These are phyloP conservation scores for Notocelia uddmanniana DNA, from an alignment of 2,888 invertebrate species.

Conservation along the genomic window DNA sequence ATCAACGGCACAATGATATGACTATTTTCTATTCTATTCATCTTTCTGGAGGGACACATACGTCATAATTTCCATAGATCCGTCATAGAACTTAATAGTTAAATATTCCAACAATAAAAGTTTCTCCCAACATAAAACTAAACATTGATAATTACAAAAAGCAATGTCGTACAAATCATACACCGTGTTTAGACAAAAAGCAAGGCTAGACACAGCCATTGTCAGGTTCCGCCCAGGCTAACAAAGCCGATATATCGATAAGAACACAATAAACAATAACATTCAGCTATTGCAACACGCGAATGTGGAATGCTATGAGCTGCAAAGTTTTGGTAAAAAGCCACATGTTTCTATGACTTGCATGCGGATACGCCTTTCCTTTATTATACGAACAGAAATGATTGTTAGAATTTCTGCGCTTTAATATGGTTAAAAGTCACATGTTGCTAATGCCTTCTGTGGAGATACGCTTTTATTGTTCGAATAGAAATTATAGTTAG, in stretches of 20 bases:
- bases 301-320: conserved; percentile 61
- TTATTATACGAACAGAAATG: background rate
- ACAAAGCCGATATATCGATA: conserved; percentile 79
- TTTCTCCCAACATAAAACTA: background rate
- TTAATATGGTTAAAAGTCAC: background rate
- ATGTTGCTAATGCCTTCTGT: background rate
- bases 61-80: too few species aligned
- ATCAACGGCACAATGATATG: too few species aligned
- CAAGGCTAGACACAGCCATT: conserved; percentile 69
- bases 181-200: conserved; percentile 65
- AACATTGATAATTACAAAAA: conserved; percentile 23
- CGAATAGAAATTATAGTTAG: background rate
- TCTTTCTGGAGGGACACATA: too few species aligned
- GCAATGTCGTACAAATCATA: conserved; percentile 44
- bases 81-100: too few species aligned
- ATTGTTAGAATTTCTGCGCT: conserved; percentile 2
- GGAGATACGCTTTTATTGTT: background rate
- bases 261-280: conserved; percentile 86
- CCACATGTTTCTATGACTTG: background rate
- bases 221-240: conserved; percentile 70
- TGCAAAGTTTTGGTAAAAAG: background rate
- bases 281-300: conserved; percentile 73
- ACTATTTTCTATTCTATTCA: too few species aligned
- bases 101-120: background rate
- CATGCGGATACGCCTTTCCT: conserved; percentile 6